Base-by-base conservation (phyloP, 2,113 vertebrate genomes). In the Plecotus auritus region DNA sequence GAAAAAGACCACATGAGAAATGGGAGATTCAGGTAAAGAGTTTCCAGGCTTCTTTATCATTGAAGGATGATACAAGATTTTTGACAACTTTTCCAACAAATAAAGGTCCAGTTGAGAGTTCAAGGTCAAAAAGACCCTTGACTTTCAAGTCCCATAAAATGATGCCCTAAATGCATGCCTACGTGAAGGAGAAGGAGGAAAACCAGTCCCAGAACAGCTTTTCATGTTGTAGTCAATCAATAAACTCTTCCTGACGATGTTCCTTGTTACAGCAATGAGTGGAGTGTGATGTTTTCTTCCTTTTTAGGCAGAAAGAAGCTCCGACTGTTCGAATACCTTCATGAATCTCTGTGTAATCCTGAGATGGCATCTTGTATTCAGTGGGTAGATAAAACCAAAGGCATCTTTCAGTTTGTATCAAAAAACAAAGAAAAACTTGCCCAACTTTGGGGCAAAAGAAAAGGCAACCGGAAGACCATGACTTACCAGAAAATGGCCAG, bases 401-500 rank as follows among this genome's bases (percentile, higher is more conserved):
- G 99, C 17, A 98, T 99, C 95, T 99, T 99, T 97, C 99, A 99
- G 98, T 99, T 99, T 94, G 97, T 99, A 92, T 99, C 99, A 45
- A 99, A 99, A 98, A 99, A 99, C 98, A 99, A 99, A 95, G 99
- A 99, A 97, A 99, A 99, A 97, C 98, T 99, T 96, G 99, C 99
- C 3, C 99, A 99, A 97, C 98, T 99, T 91, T 99, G 99, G 99
- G 99, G 99, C 70, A 99, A 99, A 95, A 99, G 99, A 93, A 99
- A 99, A 95, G 99, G 99, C 92, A 99, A 99, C 97, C 99, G 99
- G 92, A 99, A 99, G 98, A 99, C 99, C 94, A 99, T 99, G 99
- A 99, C 99, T 40, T 99, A 99, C 45, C 99, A 99, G 98, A 99
- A 99, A 98, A 99, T 99, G 99, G 99, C 99, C 30, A 98, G 99